phyloP scores from a whole-genome alignment of 2,888 invertebrate genomes.

The Drosophila silvestris region DNA sequence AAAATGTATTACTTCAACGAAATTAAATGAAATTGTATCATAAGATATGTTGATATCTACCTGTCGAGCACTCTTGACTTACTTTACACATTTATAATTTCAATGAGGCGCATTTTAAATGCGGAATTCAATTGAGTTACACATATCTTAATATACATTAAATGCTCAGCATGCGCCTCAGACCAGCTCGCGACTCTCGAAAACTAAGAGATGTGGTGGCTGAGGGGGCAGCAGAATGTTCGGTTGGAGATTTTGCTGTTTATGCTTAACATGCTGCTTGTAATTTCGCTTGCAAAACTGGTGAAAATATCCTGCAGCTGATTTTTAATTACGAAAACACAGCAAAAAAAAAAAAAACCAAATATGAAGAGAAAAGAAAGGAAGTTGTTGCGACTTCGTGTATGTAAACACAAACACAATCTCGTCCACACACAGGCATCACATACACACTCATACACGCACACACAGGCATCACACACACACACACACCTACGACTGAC shows the following conservation, averaged over 20 bases:
- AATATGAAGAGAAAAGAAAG: slow-evolving; percentile 35
- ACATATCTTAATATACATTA: slow-evolving; percentile 52
- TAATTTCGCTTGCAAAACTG: slow-evolving; percentile 64
- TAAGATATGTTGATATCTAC: neutral
- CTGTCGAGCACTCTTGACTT: neutral
- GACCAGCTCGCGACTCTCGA: neutral
- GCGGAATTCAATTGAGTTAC: slow-evolving; percentile 55
- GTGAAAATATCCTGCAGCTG: slow-evolving; percentile 76
- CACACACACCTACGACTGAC: slow-evolving; percentile 21
- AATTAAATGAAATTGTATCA: neutral
- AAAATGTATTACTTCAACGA: neutral
- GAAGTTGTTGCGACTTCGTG: slow-evolving; percentile 73
- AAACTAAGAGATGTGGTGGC: neutral
- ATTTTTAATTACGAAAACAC: slow-evolving; percentile 78
- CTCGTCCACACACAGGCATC: slow-evolving; percentile 29
- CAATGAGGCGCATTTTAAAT: slow-evolving; percentile 22
- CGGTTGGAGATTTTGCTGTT: slow-evolving; percentile 56
- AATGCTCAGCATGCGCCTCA: slow-evolving; percentile 12
- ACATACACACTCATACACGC: slow-evolving; percentile 7
- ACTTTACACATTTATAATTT: slow-evolving; percentile 15
- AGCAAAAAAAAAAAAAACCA: slow-evolving; percentile 30
- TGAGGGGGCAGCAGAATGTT: neutral
- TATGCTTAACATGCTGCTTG: slow-evolving; percentile 55
- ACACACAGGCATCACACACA: slow-evolving; percentile 19
- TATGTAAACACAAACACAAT: slow-evolving; percentile 62